A percentile compares a stretch with the other conserved stretches of the same genome.
These are phyloP conservation scores for Acanthacorydalis orientalis DNA, from an alignment of 2,888 invertebrate genomes.

Conservation along the genomic window DNA sequence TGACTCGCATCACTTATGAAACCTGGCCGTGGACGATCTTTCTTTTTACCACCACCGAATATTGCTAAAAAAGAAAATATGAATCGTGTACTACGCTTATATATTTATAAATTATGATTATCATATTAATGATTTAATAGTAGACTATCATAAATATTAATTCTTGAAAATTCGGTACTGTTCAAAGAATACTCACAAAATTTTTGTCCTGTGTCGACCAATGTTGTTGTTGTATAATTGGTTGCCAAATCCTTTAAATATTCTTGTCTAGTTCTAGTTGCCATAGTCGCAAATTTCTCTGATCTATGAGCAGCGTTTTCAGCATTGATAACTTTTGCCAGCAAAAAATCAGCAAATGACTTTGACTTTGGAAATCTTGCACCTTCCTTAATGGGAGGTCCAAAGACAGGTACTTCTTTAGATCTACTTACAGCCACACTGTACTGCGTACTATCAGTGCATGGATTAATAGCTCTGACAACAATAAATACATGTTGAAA, in stretches of 20 bases:
- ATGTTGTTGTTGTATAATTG: slow-evolving; percentile 64
- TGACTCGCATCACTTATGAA: slow-evolving; percentile 55
- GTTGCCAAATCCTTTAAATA: slow-evolving; percentile 84
- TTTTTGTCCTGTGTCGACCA: slow-evolving; percentile 71
- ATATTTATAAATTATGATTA: not conserved
- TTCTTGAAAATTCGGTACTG: too few species aligned
- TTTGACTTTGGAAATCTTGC: slow-evolving; percentile 78
- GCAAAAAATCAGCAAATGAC: slow-evolving; percentile 85
- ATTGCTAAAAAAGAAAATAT: slow-evolving; percentile 23
- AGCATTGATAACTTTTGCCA: slow-evolving; percentile 92
- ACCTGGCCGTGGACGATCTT: slow-evolving; percentile 56
- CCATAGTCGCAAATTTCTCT: slow-evolving; percentile 94
- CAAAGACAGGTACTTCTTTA: slow-evolving; percentile 89
- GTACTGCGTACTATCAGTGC: slow-evolving; percentile 81
- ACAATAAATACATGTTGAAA: slow-evolving; percentile 97
- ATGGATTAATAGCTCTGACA: slow-evolving; percentile 75
- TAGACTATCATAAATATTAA: too few species aligned
- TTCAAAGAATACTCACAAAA: slow-evolving; percentile 62
- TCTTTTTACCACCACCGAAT: slow-evolving; percentile 59
- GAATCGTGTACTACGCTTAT: not conserved
- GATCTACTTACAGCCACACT: slow-evolving; percentile 61
- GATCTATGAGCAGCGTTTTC: slow-evolving; percentile 93
- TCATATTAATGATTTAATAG: not conserved
- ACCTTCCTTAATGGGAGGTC: slow-evolving; percentile 82
- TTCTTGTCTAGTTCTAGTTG: slow-evolving; percentile 85